Evolutionary conservation across 2,888 invertebrate genomes (phyloP), one percentile per base, ranked within the genome.

Genomic region (Cheilosia soror): DNA sequence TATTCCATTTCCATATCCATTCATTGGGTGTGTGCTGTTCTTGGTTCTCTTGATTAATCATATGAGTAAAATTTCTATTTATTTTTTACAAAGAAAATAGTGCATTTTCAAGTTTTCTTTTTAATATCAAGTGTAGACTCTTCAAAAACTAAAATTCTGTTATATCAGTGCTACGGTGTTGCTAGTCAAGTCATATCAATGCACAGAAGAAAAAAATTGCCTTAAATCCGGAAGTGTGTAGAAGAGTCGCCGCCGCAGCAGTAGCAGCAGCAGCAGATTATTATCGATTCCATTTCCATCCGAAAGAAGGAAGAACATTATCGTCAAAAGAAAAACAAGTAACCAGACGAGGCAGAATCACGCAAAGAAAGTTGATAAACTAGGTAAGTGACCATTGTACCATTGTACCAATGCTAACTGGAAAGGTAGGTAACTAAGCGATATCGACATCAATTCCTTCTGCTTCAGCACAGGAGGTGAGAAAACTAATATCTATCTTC

Each of bases 331-430:
- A 20, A 42, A 57, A 63, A 76, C 11, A 63, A 37, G 25, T 42
- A 33, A 37, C 42, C 78, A 79, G 68, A 72, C 75, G 27, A 73
- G 55, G 65, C 51, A 68, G 72, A 81, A 53, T 73, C 81, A 68
- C 62, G 72, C 81, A 66, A 85, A 85, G 85, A 85, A 85, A 85
- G 85, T 85, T 85, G 85, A 76, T 77, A 20, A 85, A 85, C 85
- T 85, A 85, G 85, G 85, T 85, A 85, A 85, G 85, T 85, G 85
- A 72, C 76, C 81, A 80, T 58, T 27, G 60, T 37, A 72, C 76
- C 77, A 80, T 58, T 27, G 60, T 37, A 37, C 37, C 37, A 37
- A 37, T 63, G 55, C n/a, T 25, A 81, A 85, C 85, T 77, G 72
- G 81, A 85, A 80, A 73, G n/a, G 73, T 83, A 57, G 78, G 73